Percentiles rank a stretch among this genome's conserved stretches.
These are phyloP conservation scores for Zootoca vivipara DNA, from an alignment of 2,113 vertebrate species.

Conservation along the genomic window DNA sequence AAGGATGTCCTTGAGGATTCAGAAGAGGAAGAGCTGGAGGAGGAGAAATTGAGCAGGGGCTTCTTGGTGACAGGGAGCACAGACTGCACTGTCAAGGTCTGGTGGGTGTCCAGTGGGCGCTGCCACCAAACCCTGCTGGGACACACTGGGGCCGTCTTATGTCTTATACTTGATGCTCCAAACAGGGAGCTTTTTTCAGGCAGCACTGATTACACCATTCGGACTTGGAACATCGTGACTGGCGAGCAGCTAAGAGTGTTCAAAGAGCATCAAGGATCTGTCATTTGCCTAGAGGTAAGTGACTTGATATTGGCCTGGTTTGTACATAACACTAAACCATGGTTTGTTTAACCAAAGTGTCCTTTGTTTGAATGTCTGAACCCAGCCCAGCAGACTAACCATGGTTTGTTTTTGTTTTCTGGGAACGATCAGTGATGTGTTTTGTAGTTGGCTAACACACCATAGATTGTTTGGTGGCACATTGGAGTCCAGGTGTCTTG, in stretches of 20 bases:
- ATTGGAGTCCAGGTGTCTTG: too few relatives aligned
- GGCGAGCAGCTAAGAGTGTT: constrained; percentile 80
- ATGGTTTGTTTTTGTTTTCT: too few relatives aligned
- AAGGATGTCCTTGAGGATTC: constrained; percentile 71
- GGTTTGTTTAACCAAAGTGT: too few relatives aligned
- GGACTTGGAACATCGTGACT: constrained; percentile 82
- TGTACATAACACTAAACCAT: too few relatives aligned
- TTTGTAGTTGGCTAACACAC: too few relatives aligned
- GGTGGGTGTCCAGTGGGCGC: constrained; percentile 82
- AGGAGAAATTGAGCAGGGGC: constrained; percentile 70
- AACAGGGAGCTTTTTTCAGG: constrained; percentile 80
- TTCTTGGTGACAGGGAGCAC: constrained; percentile 84
- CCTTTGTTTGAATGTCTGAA: too few relatives aligned
- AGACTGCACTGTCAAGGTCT: constrained; percentile 82
- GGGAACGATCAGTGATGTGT: too few relatives aligned
- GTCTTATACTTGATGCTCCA: constrained; percentile 76
- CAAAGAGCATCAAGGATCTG: constrained; percentile 81
- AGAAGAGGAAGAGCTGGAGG: constrained; percentile 51
- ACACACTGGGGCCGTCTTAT: constrained; percentile 81
- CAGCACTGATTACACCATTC: constrained; percentile 80
- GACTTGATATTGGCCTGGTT: not conserved
- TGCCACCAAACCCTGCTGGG: constrained; percentile 83
- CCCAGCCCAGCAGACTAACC: too few relatives aligned
- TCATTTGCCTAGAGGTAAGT: constrained; percentile 85
- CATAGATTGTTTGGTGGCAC: too few relatives aligned